Evolutionary conservation across 2,113 vertebrate genomes (phyloP).

Genomic region (Leptobrachium ailaonicum): DNA sequence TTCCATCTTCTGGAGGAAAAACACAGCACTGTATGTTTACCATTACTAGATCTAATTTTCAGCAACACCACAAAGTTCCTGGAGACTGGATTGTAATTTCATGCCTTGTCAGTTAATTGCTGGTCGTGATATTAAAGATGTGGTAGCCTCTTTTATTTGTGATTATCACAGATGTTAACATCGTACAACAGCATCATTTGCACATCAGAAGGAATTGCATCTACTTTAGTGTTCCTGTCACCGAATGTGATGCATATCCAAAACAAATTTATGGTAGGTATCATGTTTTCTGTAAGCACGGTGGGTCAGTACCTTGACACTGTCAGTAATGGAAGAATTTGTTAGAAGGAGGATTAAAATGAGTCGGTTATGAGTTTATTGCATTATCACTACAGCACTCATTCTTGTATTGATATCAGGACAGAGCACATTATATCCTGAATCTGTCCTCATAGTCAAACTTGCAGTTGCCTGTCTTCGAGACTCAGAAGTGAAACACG

Average conservation of each 20-base stretch:
- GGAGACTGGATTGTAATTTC: slow-evolving; percentile 31
- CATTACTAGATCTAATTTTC: slow-evolving; percentile 17
- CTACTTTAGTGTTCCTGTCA: slow-evolving; percentile 12
- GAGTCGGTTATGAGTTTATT: no score
- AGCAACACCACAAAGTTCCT: slow-evolving; percentile 27
- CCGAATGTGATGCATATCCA: neutral
- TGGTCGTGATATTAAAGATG: slow-evolving; percentile 32
- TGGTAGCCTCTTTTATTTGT: slow-evolving; percentile 28
- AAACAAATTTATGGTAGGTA: neutral
- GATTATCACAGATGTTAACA: slow-evolving; percentile 16
- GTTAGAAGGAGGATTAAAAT: no score
- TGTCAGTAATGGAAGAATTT: neutral
- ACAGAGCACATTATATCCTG: no score
- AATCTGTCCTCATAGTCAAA: no score
- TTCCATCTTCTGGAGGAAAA: neutral
- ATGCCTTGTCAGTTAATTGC: slow-evolving; percentile 41
- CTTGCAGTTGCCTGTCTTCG: no score
- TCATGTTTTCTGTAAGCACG: neutral
- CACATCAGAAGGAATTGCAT: slow-evolving; percentile 6
- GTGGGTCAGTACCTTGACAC: neutral
- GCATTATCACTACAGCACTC: no score
- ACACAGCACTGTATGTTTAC: slow-evolving; percentile 27
- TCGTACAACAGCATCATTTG: neutral
- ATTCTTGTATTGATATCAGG: no score
- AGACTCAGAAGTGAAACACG: no score